A percentile compares a stretch with the other conserved stretches of the same genome.
phyloP scores from a whole-genome alignment of 2,797 vertebrate genomes.

The Cossypha caffra region DNA sequence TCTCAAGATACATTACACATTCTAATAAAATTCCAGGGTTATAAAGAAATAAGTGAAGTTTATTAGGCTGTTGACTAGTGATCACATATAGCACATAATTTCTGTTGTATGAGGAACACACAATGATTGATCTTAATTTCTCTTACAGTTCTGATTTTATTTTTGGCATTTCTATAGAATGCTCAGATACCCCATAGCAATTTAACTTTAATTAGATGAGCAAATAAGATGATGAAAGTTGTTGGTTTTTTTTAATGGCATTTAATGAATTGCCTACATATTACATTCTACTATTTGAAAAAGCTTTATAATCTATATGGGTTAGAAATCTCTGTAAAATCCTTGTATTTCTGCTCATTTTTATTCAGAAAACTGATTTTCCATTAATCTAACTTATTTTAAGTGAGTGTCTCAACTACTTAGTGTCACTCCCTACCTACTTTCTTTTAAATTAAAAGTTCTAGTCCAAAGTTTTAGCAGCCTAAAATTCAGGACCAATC shows the following conservation, averaged over 20 bases:
- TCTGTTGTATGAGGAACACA: background rate
- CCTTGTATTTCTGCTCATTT: background rate
- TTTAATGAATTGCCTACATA: background rate
- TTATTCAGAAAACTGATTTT: background rate
- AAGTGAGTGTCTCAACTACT: background rate
- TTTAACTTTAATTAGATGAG: slow-evolving; percentile 15
- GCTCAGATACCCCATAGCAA: background rate
- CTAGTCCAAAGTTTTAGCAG: background rate
- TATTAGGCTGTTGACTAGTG: slow-evolving; percentile 13
- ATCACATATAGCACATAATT: background rate
- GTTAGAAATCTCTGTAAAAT: background rate
- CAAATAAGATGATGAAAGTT: background rate
- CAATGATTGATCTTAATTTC: slow-evolving; percentile 20
- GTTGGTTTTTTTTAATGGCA: background rate
- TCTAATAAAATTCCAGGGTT: slow-evolving; percentile 25
- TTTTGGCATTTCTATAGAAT: slow-evolving; percentile 38
- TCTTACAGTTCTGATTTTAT: background rate
- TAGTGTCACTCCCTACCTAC: background rate
- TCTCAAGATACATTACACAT: slow-evolving; percentile 22
- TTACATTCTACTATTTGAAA: background rate
- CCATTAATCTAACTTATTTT: background rate
- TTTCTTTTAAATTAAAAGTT: background rate
- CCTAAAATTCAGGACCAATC: background rate
- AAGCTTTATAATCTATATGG: background rate
- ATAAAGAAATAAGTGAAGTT: background rate